Percentiles rank a stretch among this genome's conserved stretches.
Evolutionary conservation across 64 coral and sea anemone genomes (phyloP).

Genomic region (Actinia tenebrosa): DNA sequence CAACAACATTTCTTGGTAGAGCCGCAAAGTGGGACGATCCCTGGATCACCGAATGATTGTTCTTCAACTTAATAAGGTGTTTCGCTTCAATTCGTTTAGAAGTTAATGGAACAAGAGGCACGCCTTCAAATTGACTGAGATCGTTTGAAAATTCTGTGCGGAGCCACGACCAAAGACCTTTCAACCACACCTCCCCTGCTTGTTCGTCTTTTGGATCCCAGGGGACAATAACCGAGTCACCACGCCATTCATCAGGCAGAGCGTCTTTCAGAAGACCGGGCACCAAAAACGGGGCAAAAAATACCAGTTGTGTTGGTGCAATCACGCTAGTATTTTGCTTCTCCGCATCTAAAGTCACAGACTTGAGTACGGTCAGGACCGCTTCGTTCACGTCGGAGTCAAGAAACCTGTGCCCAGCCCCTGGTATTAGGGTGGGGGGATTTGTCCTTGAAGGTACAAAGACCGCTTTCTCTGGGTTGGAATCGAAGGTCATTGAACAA

Average conservation of each 20-base stretch:
- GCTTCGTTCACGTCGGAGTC: conserved; percentile 43
- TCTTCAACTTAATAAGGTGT: conserved; percentile 63
- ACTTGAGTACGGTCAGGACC: conserved; percentile 41
- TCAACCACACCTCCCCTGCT: conserved; percentile 64
- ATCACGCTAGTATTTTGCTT: conserved; percentile 12
- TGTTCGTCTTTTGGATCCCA: conserved; percentile 56
- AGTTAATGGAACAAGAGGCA: conserved; percentile 61
- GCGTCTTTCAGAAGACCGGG: conserved; percentile 34
- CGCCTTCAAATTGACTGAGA: conserved; percentile 65
- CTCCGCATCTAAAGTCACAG: conserved; percentile 39
- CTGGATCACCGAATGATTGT: conserved; percentile 68
- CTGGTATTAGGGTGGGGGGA: conserved; percentile 57
- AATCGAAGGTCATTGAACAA: conserved; percentile 31
- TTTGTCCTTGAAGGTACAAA: conserved; percentile 57
- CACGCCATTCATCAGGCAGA: conserved; percentile 36
- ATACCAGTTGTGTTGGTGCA: conserved; percentile 61
- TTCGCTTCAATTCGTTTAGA: conserved; percentile 37
- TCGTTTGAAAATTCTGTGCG: conserved; percentile 74
- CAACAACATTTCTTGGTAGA: conserved; percentile 55
- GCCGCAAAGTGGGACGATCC: conserved; percentile 88
- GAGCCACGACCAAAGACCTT: conserved; percentile 81
- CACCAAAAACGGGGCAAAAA: conserved; percentile 28
- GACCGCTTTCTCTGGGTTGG: conserved; percentile 39
- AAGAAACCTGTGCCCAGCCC: conserved; percentile 49
- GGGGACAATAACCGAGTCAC: conserved; percentile 33